Base-by-base conservation (phyloP, 2,797 vertebrate species). In the Dendrocincla fuliginosa region DNA sequence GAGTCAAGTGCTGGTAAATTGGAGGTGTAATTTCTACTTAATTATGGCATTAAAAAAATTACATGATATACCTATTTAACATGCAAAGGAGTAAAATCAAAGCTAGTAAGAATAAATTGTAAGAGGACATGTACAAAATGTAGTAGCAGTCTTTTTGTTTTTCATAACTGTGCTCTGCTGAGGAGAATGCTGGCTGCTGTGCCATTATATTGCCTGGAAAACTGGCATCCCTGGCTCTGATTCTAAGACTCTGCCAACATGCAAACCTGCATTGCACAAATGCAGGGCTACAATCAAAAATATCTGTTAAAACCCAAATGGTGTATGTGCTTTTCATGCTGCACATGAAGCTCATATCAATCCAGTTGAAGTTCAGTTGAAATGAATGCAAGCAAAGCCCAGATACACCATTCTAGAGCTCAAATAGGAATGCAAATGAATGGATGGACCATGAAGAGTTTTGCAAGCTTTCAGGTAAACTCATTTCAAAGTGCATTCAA, bases 1-100 rank as follows among this genome's bases (percentile, higher is more conserved):
- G 63, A 97, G 94, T 96, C 96, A 96, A 96, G 95, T 94, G 91
- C 79, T 91, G 67, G 89, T 47, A 96, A 96, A 96, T 94, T 92
- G 92, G 91, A 96, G 89, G 90, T 91, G 79, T 91, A 95, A 97
- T 93, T 97, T 97, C 90, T 89, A 85, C 84, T 95, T 95, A 97
- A 96, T 94, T 94, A 95, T 47, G 59, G 87, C 87, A 96, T 95
- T 94, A 81, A 89, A 95, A 95, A 93, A 94, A 93, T 88, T 94
- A 94, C 87, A 94, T 18, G 42, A 91, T 92, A 84, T 56, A 91
- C 55, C 92, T 91, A 76, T 90, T 96, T 96, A 95, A 52, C 74
- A 95, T 96, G 95, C 94, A 96, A 93, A 94, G 83, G 80, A 93
- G 76, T 67, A 84, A 96, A 95, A 95, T 93, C 94, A 94, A 94